A percentile compares a stretch with the other conserved stretches of the same genome.
Conservation (phyloP, 2,113 vertebrate species). For the Aptenodytes forsteri region DNA sequence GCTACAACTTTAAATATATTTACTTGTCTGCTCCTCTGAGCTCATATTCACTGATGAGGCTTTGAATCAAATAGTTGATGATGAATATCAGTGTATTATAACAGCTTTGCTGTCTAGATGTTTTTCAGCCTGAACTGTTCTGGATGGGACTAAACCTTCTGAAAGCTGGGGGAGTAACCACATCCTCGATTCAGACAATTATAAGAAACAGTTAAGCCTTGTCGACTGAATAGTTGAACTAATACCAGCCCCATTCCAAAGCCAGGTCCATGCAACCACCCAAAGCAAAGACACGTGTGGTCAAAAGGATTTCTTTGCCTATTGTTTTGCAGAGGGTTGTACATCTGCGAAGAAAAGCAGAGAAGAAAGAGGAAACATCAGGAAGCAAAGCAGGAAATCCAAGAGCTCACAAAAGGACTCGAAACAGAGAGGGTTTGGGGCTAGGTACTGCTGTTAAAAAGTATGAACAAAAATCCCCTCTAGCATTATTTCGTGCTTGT, state of each 20-base stretch:
- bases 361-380: background rate
- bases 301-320: background rate
- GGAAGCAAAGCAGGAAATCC: constrained; percentile 28
- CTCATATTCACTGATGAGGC: background rate
- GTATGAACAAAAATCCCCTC: background rate
- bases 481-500: background rate
- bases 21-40: background rate
- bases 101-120: background rate
- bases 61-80: background rate
- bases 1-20: background rate
- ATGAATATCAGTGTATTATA: background rate
- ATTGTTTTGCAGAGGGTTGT: background rate
- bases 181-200: background rate
- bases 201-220: background rate
- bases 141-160: background rate
- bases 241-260: background rate
- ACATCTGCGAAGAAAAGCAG: background rate
- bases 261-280: background rate
- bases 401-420: background rate
- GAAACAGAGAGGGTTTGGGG: background rate
- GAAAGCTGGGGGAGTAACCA: background rate
- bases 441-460: background rate
- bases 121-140: background rate
- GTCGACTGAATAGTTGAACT: background rate
- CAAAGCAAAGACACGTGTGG: background rate